Evolutionary conservation across 2,113 vertebrate genomes (phyloP).

Genomic region (Rhagologus leucostigma): DNA sequence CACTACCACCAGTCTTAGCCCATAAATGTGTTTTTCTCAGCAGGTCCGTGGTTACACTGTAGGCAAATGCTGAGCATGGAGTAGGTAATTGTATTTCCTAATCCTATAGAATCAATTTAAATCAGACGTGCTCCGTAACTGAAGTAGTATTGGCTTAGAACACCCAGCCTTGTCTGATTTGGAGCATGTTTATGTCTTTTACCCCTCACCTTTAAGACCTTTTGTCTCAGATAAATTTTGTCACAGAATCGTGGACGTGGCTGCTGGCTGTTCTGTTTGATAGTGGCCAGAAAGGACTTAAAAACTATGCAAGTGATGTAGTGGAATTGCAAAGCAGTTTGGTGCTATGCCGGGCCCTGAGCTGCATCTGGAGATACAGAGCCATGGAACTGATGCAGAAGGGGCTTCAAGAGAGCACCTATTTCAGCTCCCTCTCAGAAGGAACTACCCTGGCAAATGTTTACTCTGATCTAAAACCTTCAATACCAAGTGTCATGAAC

Average conservation of each 20-base stretch:
- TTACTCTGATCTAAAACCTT: background rate
- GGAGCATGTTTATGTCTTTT: background rate
- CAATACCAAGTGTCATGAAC: background rate
- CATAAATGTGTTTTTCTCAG: background rate
- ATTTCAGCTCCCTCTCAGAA: background rate
- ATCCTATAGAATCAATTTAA: background rate
- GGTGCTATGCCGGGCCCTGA: background rate
- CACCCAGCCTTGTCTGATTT: background rate
- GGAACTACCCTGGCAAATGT: background rate
- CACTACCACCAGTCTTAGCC: background rate
- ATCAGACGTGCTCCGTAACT: background rate
- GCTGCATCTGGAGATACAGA: background rate
- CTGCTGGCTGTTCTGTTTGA: background rate
- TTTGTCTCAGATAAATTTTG: background rate
- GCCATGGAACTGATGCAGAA: background rate
- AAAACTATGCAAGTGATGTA: background rate
- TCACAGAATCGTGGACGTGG: background rate
- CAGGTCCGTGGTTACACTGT: background rate
- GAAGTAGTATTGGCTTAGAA: background rate
- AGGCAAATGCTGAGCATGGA: background rate
- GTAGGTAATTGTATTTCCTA: background rate
- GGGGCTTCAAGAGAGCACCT: background rate
- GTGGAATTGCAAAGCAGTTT: background rate
- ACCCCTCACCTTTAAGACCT: background rate
- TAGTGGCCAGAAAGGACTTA: background rate